Conservation (phyloP, 2,113 vertebrate species). For the Thermophis baileyi region DNA sequence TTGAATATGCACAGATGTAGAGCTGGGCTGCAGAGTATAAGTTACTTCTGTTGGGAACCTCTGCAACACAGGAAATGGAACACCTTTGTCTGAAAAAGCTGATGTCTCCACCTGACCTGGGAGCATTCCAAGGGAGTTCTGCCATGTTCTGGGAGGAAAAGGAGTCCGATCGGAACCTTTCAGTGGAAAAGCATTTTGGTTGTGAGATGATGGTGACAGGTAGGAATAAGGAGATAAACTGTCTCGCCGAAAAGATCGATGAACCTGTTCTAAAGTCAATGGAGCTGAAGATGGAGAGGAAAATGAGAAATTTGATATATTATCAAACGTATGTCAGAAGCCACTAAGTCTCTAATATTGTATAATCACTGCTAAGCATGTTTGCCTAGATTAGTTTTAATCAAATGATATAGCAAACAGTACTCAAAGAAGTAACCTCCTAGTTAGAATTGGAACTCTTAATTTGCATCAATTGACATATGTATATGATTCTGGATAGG, state of each 20-base stretch:
- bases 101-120: slow-evolving; percentile 61
- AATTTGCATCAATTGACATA: background rate
- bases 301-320: slow-evolving; percentile 34
- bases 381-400: background rate
- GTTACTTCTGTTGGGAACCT: slow-evolving; percentile 55
- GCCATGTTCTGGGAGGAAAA: slow-evolving; percentile 64
- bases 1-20: slow-evolving; percentile 59
- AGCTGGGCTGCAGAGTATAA: slow-evolving; percentile 57
- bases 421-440: background rate
- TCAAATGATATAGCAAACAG: background rate
- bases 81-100: slow-evolving; percentile 61
- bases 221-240: slow-evolving; percentile 60
- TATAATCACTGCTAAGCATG: background rate
- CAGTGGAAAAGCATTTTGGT: slow-evolving; percentile 45
- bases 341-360: background rate
- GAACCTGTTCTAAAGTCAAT: slow-evolving; percentile 54
- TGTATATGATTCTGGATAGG: background rate
- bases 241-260: slow-evolving; percentile 56
- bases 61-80: slow-evolving; percentile 59
- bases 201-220: slow-evolving; percentile 55
- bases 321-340: background rate
- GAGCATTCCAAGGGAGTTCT: slow-evolving; percentile 61
- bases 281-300: slow-evolving; percentile 55
- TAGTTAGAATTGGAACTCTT: background rate
- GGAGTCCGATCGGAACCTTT: slow-evolving; percentile 63